These are phyloP conservation scores for Umimayanthus chanpuru DNA, from an alignment of 92 coral and sea anemone genomes.

Conservation along the genomic window DNA sequence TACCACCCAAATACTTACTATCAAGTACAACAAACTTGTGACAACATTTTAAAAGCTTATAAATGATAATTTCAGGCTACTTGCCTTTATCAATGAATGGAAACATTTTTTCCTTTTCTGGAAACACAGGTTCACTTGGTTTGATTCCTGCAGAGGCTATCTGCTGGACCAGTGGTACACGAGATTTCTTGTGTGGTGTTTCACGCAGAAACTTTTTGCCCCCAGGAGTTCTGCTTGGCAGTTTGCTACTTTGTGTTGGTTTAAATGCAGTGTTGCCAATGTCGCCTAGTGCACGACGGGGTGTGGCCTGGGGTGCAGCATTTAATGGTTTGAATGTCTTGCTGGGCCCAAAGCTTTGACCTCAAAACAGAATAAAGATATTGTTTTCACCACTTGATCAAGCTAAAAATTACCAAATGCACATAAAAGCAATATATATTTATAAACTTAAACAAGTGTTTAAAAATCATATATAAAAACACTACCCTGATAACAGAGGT, in stretches of 20 bases:
- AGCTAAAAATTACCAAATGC: neutral
- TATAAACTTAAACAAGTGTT: neutral
- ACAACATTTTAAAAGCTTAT: neutral
- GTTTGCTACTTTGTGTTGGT: slow-evolving; percentile 50
- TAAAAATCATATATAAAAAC: no score
- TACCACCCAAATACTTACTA: no score
- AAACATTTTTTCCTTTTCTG: slow-evolving; percentile 82
- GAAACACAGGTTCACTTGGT: slow-evolving; percentile 56
- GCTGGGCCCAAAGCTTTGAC: slow-evolving; percentile 71
- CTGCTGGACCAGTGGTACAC: slow-evolving; percentile 52
- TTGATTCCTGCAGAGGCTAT: slow-evolving; percentile 58
- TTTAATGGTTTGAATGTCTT: slow-evolving; percentile 50
- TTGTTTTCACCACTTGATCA: neutral
- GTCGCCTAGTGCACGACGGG: slow-evolving; percentile 93
- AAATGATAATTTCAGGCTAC: neutral
- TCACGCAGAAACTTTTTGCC: slow-evolving; percentile 48
- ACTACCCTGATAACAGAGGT: no score
- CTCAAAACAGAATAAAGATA: slow-evolving; percentile 37
- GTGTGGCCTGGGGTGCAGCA: slow-evolving; percentile 72
- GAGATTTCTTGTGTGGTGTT: slow-evolving; percentile 65
- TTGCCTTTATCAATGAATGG: slow-evolving; percentile 83
- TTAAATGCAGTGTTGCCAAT: slow-evolving; percentile 75
- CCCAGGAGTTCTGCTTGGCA: slow-evolving; percentile 47
- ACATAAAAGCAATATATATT: neutral
- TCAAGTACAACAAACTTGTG: neutral